Evolutionary conservation across 2,797 vertebrate species (phyloP).

Genomic region (Eulemur mongoz): DNA sequence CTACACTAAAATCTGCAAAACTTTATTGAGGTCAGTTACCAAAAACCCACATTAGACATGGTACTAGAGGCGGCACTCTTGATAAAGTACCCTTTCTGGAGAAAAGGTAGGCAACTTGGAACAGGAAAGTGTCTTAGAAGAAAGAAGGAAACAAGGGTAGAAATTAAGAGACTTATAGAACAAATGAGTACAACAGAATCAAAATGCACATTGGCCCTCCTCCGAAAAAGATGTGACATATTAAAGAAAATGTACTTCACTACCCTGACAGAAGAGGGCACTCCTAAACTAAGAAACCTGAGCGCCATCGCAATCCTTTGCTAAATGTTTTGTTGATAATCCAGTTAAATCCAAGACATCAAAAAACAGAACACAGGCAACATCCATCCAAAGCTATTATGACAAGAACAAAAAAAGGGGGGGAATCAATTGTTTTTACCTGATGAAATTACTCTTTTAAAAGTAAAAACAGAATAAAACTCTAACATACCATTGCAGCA

Average conservation of each 20-base stretch:
- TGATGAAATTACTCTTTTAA: not conserved
- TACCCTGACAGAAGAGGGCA: not conserved
- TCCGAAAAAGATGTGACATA: not conserved
- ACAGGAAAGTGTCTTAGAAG: not conserved
- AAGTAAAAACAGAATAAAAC: not conserved
- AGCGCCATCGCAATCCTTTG: not conserved
- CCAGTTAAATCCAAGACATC: not conserved
- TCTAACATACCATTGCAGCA: not conserved
- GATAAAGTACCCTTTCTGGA: not conserved
- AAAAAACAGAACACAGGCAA: not conserved
- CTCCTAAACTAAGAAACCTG: not conserved
- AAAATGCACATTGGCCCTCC: rapidly evolving
- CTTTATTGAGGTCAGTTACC: not conserved
- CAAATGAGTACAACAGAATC: not conserved
- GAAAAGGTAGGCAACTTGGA: not conserved
- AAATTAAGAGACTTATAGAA: not conserved
- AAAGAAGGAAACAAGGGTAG: not conserved
- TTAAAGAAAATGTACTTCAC: not conserved
- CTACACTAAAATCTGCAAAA: not conserved
- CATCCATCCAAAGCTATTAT: not conserved
- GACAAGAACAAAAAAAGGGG: not conserved
- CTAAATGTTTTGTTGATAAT: not conserved
- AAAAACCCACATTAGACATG: not conserved
- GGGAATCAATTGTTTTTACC: not conserved
- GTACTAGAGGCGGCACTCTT: not conserved